These are phyloP conservation scores for Sabellastarte sp. DNA, from an alignment of 2,888 invertebrate genomes.

Conservation along the genomic window DNA sequence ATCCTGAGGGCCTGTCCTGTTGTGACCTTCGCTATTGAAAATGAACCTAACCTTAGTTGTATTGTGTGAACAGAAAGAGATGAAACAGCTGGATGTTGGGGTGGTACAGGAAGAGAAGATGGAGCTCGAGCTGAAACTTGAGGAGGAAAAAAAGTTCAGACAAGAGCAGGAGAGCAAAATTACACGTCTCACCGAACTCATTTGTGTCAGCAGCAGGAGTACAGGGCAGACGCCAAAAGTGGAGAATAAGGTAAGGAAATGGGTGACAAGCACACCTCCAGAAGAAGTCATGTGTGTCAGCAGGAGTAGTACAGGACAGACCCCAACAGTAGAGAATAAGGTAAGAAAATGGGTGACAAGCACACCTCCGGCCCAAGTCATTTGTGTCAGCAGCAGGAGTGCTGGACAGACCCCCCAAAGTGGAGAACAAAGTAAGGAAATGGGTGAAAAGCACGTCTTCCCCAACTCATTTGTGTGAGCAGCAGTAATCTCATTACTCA, in stretches of 20 bases:
- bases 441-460: too few relatives aligned
- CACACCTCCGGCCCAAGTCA: too few relatives aligned
- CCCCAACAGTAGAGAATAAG: too few relatives aligned
- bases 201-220: constrained; percentile 33
- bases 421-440: too few relatives aligned
- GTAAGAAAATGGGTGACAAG: too few relatives aligned
- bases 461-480: too few relatives aligned
- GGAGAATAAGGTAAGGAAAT: background rate
- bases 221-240: background rate
- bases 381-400: too few relatives aligned
- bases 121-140: constrained; percentile 41
- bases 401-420: too few relatives aligned
- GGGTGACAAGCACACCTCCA: background rate
- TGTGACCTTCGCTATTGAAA: too few relatives aligned
- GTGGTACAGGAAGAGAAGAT: constrained; percentile 32
- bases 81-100: background rate
- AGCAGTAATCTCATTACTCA: too few relatives aligned
- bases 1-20: too few relatives aligned
- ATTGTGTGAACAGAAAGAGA: background rate
- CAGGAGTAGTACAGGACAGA: too few relatives aligned
- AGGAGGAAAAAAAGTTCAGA: constrained; percentile 40
- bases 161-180: constrained; percentile 33
- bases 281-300: background rate
- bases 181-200: constrained; percentile 28
- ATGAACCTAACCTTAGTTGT: background rate